A percentile compares a stretch with the other conserved stretches of the same genome.
These are phyloP conservation scores for Zeus faber DNA, from an alignment of 2,113 vertebrate genomes.

Conservation along the genomic window DNA sequence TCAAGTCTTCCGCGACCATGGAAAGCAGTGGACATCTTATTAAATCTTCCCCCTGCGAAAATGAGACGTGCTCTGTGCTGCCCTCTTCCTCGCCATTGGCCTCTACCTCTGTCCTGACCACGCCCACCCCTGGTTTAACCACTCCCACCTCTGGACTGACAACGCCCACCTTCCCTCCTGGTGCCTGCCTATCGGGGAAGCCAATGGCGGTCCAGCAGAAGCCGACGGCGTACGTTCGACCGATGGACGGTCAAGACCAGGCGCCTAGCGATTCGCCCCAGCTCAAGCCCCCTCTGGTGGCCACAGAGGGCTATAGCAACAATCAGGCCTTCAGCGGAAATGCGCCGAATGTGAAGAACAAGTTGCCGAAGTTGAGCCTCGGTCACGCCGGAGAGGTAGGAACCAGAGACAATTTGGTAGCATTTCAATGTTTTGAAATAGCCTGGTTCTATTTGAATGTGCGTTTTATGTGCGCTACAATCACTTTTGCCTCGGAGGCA, in stretches of 20 bases:
- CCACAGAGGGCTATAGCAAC: slow-evolving; percentile 81
- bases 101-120: slow-evolving; percentile 86
- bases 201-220: slow-evolving; percentile 86
- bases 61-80: slow-evolving; percentile 76
- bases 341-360: slow-evolving; percentile 81
- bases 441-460: not conserved
- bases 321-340: slow-evolving; percentile 80
- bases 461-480: not conserved
- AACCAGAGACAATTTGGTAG: slow-evolving; percentile 9
- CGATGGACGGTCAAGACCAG: slow-evolving; percentile 95
- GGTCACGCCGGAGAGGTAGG: slow-evolving; percentile 90
- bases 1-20: slow-evolving; percentile 67
- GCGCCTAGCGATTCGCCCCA: slow-evolving; percentile 86
- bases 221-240: slow-evolving; percentile 90
- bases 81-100: slow-evolving; percentile 78
- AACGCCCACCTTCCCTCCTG: slow-evolving; percentile 83
- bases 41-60: slow-evolving; percentile 78
- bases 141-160: slow-evolving; percentile 75
- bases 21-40: slow-evolving; percentile 79
- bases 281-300: slow-evolving; percentile 85
- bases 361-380: slow-evolving; percentile 92
- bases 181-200: slow-evolving; percentile 81
- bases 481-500: not conserved
- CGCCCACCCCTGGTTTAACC: slow-evolving; percentile 62
- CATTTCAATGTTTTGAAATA: not conserved